Conservation (phyloP, 1,140 invertebrate genomes). For the Lordiphosa clarofinis region DNA sequence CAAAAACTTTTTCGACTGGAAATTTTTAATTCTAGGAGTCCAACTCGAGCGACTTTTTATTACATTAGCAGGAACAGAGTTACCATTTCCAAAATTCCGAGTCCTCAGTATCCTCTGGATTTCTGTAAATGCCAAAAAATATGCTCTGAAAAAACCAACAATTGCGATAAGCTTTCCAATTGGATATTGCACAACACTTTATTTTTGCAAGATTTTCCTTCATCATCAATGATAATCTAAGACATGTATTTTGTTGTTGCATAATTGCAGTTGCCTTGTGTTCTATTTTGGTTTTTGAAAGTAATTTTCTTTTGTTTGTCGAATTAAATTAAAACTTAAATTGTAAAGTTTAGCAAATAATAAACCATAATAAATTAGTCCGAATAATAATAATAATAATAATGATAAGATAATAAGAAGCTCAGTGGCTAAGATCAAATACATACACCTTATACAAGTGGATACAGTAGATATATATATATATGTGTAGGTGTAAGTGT, state of each 20-base stretch:
- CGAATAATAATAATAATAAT: constrained; percentile 24
- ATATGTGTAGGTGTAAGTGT: constrained; percentile 20
- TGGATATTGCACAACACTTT: constrained; percentile 59
- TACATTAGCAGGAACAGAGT: no score
- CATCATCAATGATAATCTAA: constrained; percentile 57
- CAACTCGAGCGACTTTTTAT: no score
- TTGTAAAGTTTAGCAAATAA: constrained; percentile 11
- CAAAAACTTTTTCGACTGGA: no score
- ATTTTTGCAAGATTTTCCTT: constrained; percentile 30
- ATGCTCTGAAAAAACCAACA: no score
- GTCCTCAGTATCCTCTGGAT: no score
- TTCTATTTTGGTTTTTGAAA: constrained; percentile 30
- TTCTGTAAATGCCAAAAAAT: no score
- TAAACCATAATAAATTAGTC: constrained; percentile 20
- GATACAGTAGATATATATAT: constrained; percentile 14
- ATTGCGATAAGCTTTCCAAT: not conserved
- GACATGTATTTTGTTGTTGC: constrained; percentile 33
- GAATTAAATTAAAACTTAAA: constrained; percentile 45
- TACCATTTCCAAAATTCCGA: no score
- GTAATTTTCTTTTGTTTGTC: constrained; percentile 5
- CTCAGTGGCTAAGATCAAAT: constrained; percentile 18
- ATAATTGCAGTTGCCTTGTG: constrained; percentile 33
- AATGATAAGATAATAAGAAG: constrained; percentile 23
- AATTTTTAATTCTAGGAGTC: no score
- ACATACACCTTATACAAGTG: constrained; percentile 11